Evolutionary conservation across 2,113 vertebrate genomes (phyloP).

Genomic region (Rafetus swinhoei): DNA sequence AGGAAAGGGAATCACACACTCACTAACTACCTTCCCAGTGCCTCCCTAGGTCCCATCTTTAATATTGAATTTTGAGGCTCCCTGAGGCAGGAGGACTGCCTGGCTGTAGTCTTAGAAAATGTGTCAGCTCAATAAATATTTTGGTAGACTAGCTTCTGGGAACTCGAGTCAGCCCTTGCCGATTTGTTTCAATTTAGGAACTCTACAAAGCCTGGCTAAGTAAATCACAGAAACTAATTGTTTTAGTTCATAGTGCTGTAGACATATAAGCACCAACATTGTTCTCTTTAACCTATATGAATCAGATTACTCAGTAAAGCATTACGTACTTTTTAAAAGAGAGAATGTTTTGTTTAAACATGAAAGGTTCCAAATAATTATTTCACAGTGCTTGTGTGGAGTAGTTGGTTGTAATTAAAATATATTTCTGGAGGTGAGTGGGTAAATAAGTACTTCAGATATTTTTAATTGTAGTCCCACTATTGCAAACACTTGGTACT

Average conservation of each 20-base stretch:
- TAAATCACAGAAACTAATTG: background rate
- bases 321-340: background rate
- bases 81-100: background rate
- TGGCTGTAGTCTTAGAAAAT: conserved; percentile 2
- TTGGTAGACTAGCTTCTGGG: conserved; percentile 39
- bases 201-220: background rate
- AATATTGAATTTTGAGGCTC: background rate
- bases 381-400: background rate
- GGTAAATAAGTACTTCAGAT: background rate
- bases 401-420: background rate
- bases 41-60: background rate
- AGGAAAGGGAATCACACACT: background rate
- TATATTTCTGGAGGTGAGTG: background rate
- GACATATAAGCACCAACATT: background rate
- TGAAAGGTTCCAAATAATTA: background rate
- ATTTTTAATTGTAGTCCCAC: background rate
- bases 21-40: background rate
- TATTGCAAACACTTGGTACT: background rate
- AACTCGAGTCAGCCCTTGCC: background rate
- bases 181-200: conserved; percentile 39
- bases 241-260: background rate
- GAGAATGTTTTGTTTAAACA: background rate
- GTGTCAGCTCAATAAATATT: background rate
- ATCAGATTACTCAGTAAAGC: background rate
- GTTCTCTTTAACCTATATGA: background rate